Conservation (phyloP, 2,888 invertebrate genomes). For the Chrysodeixis includens region DNA sequence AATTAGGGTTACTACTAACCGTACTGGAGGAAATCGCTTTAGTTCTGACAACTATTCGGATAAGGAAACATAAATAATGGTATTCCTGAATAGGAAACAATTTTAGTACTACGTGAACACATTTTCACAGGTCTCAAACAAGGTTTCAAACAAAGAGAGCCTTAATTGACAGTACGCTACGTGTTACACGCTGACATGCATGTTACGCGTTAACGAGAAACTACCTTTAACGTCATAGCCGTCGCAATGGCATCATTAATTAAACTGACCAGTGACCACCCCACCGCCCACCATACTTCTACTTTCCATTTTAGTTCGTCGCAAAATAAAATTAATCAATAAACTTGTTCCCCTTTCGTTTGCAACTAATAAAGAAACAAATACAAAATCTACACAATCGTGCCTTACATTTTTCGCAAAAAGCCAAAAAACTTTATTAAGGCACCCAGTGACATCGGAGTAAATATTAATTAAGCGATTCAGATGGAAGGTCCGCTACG, state of each 20-base stretch:
- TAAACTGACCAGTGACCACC: not conserved
- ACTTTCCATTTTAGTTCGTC: not conserved
- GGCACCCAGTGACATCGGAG: slow-evolving; percentile 57
- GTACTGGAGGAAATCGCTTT: slow-evolving; percentile 13
- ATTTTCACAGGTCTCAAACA: too few species aligned
- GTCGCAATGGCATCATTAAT: slow-evolving; percentile 19
- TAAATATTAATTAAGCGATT: slow-evolving; percentile 68
- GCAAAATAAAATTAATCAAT: slow-evolving; percentile 21
- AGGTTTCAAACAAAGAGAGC: not conserved
- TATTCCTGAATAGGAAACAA: too few species aligned
- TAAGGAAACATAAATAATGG: too few species aligned
- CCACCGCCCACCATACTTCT: not conserved
- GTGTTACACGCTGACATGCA: not conserved
- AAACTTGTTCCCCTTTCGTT: slow-evolving; percentile 26
- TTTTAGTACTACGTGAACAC: too few species aligned
- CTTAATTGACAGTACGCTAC: too few species aligned
- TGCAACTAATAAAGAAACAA: slow-evolving; percentile 29
- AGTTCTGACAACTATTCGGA: not conserved
- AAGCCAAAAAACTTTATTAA: slow-evolving; percentile 55
- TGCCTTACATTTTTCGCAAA: slow-evolving; percentile 12
- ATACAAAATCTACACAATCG: slow-evolving; percentile 11
- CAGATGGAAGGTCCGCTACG: slow-evolving; percentile 50
- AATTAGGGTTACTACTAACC: slow-evolving; percentile 45
- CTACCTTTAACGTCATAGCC: not conserved
- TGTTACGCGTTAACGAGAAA: slow-evolving; percentile 11